Evolutionary conservation across 2,797 vertebrate species (phyloP).

Genomic region (Spheniscus humboldti): DNA sequence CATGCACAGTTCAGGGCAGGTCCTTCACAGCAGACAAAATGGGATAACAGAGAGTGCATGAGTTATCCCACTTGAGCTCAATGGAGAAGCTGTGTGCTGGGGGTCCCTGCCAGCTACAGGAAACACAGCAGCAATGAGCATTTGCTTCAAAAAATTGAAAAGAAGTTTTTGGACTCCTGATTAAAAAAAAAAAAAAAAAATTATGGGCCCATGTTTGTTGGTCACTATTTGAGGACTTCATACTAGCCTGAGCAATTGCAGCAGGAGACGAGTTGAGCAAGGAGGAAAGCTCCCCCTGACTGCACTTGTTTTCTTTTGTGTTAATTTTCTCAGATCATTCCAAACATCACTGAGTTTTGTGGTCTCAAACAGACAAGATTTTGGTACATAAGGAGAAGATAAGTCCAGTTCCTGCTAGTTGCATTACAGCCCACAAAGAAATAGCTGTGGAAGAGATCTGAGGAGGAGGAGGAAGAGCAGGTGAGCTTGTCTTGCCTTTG

Average conservation of each 20-base stretch:
- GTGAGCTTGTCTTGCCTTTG: not conserved
- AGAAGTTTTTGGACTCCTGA: not conserved
- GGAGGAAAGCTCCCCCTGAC: not conserved
- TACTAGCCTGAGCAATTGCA: not conserved
- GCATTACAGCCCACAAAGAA: not conserved
- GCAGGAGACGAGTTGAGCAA: not conserved
- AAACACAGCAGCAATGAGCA: not conserved
- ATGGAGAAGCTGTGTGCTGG: fast-evolving
- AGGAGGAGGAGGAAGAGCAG: not conserved
- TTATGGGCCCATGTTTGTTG: no score
- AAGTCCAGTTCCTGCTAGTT: not conserved
- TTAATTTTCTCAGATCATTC: not conserved
- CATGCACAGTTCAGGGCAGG: not conserved
- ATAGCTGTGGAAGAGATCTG: not conserved
- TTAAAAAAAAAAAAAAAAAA: not conserved
- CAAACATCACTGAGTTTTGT: not conserved
- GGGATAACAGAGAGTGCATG: no score
- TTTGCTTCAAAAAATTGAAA: fast-evolving
- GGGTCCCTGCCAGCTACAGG: not conserved
- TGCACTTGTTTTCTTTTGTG: fast-evolving
- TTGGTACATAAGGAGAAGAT: not conserved
- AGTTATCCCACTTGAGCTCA: no score
- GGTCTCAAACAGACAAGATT: not conserved
- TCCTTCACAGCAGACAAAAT: not conserved
- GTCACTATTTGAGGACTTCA: not conserved